phyloP scores from a whole-genome alignment of 1,140 invertebrate species.

The Sitodiplosis mosellana region DNA sequence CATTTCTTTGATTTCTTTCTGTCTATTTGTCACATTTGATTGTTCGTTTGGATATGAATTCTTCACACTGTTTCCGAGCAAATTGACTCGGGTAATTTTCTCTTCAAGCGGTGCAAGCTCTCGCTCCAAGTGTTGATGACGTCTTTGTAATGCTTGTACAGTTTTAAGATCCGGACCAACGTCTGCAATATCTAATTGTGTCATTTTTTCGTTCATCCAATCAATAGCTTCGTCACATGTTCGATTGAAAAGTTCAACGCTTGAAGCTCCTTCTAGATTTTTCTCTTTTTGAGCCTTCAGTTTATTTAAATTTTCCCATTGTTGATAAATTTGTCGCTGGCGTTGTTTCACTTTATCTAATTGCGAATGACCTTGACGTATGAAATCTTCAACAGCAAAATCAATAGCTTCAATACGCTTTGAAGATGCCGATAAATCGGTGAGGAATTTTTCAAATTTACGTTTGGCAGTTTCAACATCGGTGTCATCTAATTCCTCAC shows the following conservation, averaged over 20 bases:
- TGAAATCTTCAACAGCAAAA: slow-evolving; percentile 69
- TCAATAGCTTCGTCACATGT: slow-evolving; percentile 83
- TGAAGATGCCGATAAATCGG: slow-evolving; percentile 81
- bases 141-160: slow-evolving; percentile 71
- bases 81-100: slow-evolving; percentile 63
- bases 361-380: slow-evolving; percentile 70
- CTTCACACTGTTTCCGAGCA: slow-evolving; percentile 71
- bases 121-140: slow-evolving; percentile 76
- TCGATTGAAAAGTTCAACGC: slow-evolving; percentile 85
- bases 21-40: slow-evolving; percentile 63
- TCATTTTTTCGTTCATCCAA: slow-evolving; percentile 89
- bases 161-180: slow-evolving; percentile 74
- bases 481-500: slow-evolving; percentile 59
- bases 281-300: slow-evolving; percentile 81
- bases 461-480: slow-evolving; percentile 86
- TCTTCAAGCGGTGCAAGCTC: slow-evolving; percentile 80
- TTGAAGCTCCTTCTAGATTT: slow-evolving; percentile 76
- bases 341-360: slow-evolving; percentile 66
- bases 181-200: slow-evolving; percentile 58
- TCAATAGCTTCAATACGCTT: slow-evolving; percentile 82
- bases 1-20: slow-evolving; percentile 67
- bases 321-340: slow-evolving; percentile 66
- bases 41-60: slow-evolving; percentile 79
- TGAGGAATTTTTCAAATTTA: slow-evolving; percentile 93
- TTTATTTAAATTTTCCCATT: slow-evolving; percentile 76